Base-by-base conservation (phyloP, 2,797 vertebrate genomes). In the Carduelis carduelis region DNA sequence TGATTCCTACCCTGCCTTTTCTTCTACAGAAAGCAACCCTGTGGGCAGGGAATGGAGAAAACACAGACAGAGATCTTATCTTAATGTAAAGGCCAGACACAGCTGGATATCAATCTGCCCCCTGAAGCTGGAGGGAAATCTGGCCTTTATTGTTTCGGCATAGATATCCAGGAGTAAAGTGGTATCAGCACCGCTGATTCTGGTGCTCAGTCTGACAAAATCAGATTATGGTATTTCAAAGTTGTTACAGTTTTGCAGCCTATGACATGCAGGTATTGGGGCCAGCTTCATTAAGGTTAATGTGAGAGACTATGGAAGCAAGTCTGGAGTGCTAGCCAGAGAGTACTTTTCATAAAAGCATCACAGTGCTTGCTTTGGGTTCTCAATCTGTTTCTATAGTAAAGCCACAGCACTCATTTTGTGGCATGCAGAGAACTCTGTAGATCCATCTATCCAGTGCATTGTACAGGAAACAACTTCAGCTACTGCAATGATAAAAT, bases 221-320 rank as follows among this genome's bases (percentile, higher is more conserved):
- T 17, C 19, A 69, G 37, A 44, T 75, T 24, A 46, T 75, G 18
- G 11, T 41, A 47, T 81, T 78, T 83, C 53, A 53, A 81, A 72
- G 27, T 26, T 50, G 27, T 59, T 32, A 28, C 26, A 66, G 17
- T 59, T 95, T 79, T 70, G 35, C 44, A 86, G 44, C 12, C 50
- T 11, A 19, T 32, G 35, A 39, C 47, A 43, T 0, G 0, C 20
- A 80, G 35, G 27, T 65, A n/a, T 8, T 2, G 1, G 19, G 35
- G 11, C 9, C 30, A 46, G 17, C 69, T 89, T 71, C 44, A 21
- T 21, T 32, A 64, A n/a, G 47, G 12, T 69, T 61, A 27, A 47
- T 23, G n/a, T 74, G 39, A 80, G 34, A 80, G 11, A 47, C 9
- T 44, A 12, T 13, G 56, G 44, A 66, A 86, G 80, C 34, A 46